Percentiles rank a stretch among this genome's conserved stretches.
These are phyloP conservation scores for Polymixis lichenea DNA, from an alignment of 2,888 invertebrate species.

Conservation along the genomic window DNA sequence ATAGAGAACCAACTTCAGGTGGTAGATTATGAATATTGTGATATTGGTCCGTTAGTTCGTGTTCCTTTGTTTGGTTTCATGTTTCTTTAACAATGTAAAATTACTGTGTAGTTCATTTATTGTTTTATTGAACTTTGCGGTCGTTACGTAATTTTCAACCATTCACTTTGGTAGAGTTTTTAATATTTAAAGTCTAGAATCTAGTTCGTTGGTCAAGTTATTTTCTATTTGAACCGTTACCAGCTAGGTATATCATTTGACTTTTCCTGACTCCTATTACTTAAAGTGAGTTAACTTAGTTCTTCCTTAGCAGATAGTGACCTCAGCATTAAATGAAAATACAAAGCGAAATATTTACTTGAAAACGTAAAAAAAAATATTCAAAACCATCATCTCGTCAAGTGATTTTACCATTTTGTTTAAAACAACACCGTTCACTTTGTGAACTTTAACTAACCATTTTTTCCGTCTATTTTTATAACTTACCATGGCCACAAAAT, in stretches of 20 bases:
- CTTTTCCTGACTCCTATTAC: not conserved
- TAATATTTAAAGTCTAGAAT: not conserved
- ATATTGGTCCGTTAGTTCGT: not conserved
- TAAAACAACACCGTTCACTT: slow-evolving; percentile 13
- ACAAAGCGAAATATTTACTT: not conserved
- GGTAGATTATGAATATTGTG: slow-evolving; percentile 35
- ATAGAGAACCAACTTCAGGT: not conserved
- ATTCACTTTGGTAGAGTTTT: not conserved
- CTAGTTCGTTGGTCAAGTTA: too few species aligned
- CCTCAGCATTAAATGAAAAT: not conserved
- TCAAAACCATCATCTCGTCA: not conserved
- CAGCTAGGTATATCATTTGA: too few species aligned
- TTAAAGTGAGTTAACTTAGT: not conserved
- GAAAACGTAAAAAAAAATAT: not conserved
- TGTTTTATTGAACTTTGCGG: not conserved
- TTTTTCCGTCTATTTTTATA: slow-evolving; percentile 2
- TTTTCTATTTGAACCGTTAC: not conserved
- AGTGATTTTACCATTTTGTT: slow-evolving; percentile 1
- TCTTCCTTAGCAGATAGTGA: too few species aligned
- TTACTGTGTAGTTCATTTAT: not conserved
- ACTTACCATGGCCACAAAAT: not conserved
- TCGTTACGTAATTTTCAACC: not conserved
- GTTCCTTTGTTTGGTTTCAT: not conserved
- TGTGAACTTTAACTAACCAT: slow-evolving; percentile 6
- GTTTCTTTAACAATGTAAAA: not conserved